Evolutionary conservation across 1,140 invertebrate genomes (phyloP).

Genomic region (Lineus longissimus): DNA sequence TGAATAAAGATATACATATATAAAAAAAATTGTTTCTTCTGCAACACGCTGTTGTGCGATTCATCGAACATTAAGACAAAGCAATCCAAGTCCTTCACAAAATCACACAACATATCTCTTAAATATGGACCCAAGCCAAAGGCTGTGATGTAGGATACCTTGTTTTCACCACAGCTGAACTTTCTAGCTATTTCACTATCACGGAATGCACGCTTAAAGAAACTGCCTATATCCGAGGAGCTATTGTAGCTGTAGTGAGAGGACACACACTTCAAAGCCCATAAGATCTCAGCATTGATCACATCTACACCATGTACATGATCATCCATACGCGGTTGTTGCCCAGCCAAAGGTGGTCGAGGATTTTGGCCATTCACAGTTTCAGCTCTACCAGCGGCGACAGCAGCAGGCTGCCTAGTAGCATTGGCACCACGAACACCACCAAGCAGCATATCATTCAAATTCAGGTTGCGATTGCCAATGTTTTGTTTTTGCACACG

Average conservation of each 20-base stretch:
- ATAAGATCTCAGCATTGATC: background rate
- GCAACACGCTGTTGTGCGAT: background rate
- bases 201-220: background rate
- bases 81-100: background rate
- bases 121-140: conserved; percentile 2
- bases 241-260: background rate
- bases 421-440: too few relatives aligned
- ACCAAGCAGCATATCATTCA: too few relatives aligned
- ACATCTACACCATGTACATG: background rate
- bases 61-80: conserved; percentile 1
- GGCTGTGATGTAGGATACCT: background rate
- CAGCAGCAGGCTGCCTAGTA: too few relatives aligned
- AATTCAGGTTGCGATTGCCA: too few relatives aligned
- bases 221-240: background rate
- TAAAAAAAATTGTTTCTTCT: too few relatives aligned
- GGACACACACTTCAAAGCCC: background rate
- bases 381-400: too few relatives aligned
- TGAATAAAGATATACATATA: too few relatives aligned
- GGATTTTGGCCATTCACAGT: too few relatives aligned
- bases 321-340: too few relatives aligned
- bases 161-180: background rate
- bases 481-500: too few relatives aligned
- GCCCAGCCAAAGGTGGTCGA: too few relatives aligned
- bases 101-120: background rate
- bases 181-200: background rate